Evolutionary conservation across 2,797 vertebrate species (phyloP), one percentile per base, ranked within the genome.

Genomic region (Chaenodraco wilsoni): DNA sequence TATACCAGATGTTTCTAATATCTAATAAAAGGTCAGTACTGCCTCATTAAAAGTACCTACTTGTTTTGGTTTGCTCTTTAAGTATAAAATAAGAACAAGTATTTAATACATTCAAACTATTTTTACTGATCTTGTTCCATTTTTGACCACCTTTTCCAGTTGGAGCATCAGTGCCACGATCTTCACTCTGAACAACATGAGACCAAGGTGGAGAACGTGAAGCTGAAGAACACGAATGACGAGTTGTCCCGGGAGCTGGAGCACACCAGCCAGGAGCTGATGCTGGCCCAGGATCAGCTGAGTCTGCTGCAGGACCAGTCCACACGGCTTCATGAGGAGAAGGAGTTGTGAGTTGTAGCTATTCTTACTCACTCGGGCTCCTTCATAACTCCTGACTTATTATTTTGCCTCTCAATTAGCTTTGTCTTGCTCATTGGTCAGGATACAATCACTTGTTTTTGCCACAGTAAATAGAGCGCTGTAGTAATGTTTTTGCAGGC

Each of bases 151-250:
- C 19, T 1, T 63, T 33, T 61, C 11, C 80, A 99, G 97, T 76
- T 97, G 91, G 96, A 98, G 88, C 82, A 74, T 54, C 95, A 96
- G 86, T 97, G 95, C 60, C 71, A 75, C 31, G 94, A 96, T 9
- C 95, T 99, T 41, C 94, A 96, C 69, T 95, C 91, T 2, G 95
- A 96, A 76, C 95, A 97, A 75, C 94, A 95, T 1, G 94, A 95
- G 83, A 97, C 95, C 54, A 96, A 93, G 74, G 94, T 92, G 41
- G 96, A 98, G 91, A 99, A 98, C 1, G 93, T 94, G 76, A 97
- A 95, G 83, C 91, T 99, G 79, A 97, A 95, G 64, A 84, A 95
- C 75, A 96, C 93, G 0, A 99, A 98, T 62, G 94, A 95, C 33
- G 96, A 97, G 75, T 87, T 99, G 64, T 85, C 88, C 1, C 85